phyloP scores from a whole-genome alignment of 2,888 invertebrate species.

The Drosophila mettleri region DNA sequence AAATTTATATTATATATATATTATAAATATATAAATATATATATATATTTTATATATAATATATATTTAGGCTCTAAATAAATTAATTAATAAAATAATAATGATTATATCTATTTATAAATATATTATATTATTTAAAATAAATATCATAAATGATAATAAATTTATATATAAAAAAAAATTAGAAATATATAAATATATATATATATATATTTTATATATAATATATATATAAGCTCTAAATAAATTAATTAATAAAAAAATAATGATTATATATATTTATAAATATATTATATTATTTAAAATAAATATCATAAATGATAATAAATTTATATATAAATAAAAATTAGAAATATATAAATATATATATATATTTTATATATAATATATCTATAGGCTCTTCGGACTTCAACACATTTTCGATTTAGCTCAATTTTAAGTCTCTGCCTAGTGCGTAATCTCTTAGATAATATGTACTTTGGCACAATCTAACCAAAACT shows the following conservation, averaged over 20 bases:
- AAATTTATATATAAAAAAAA: not conserved
- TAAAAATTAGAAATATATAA: too few species aligned
- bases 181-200: too few species aligned
- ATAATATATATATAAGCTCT: not conserved
- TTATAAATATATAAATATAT: too few species aligned
- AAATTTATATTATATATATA: not conserved
- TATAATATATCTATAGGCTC: not conserved
- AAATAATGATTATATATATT: too few species aligned
- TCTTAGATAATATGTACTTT: slow-evolving; percentile 13
- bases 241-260: not conserved
- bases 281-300: too few species aligned
- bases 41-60: too few species aligned
- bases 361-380: too few species aligned
- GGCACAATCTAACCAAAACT: slow-evolving; percentile 25
- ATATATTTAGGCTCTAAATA: not conserved
- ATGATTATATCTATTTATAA: too few species aligned
- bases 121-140: too few species aligned
- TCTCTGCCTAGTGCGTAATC: slow-evolving; percentile 21
- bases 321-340: not conserved
- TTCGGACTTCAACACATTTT: not conserved
- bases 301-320: too few species aligned
- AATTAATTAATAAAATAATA: not conserved
- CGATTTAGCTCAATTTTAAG: not conserved
- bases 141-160: too few species aligned
- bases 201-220: too few species aligned